These are phyloP conservation scores for Etheostoma cragini DNA, from an alignment of 2,113 vertebrate species.

Conservation along the genomic window DNA sequence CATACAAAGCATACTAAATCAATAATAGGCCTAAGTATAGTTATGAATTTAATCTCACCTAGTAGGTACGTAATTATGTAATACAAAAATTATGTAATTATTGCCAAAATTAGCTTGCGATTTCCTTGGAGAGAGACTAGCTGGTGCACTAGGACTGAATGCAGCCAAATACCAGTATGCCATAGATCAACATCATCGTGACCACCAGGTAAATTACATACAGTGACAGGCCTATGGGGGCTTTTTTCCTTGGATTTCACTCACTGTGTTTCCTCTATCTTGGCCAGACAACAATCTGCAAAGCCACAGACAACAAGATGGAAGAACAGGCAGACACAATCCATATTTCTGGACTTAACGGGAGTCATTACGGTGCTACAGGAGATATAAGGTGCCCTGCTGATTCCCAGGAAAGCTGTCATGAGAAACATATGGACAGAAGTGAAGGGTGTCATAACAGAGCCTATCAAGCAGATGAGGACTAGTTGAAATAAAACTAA, in stretches of 20 bases:
- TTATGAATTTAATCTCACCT: not conserved
- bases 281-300: conserved; percentile 25
- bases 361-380: conserved; percentile 70
- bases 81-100: no score
- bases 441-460: conserved; percentile 52
- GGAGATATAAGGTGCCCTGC: not conserved
- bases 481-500: conserved; percentile 31
- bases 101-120: conserved; percentile 80
- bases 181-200: conserved; percentile 72
- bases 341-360: conserved; percentile 33
- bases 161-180: conserved; percentile 84
- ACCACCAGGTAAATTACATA: conserved; percentile 55
- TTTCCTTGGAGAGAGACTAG: conserved; percentile 81
- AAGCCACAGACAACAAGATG: conserved; percentile 12
- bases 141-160: conserved; percentile 79
- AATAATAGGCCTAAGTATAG: not conserved
- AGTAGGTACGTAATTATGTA: no score
- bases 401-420: not conserved
- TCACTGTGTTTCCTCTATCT: not conserved
- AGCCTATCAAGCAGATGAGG: conserved; percentile 51
- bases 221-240: not conserved
- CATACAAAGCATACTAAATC: not conserved
- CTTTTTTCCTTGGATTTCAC: not conserved
- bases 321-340: conserved; percentile 49
- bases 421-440: not conserved